Evolutionary conservation across 2,797 vertebrate genomes (phyloP).

Genomic region (Tiaroga cobitis): DNA sequence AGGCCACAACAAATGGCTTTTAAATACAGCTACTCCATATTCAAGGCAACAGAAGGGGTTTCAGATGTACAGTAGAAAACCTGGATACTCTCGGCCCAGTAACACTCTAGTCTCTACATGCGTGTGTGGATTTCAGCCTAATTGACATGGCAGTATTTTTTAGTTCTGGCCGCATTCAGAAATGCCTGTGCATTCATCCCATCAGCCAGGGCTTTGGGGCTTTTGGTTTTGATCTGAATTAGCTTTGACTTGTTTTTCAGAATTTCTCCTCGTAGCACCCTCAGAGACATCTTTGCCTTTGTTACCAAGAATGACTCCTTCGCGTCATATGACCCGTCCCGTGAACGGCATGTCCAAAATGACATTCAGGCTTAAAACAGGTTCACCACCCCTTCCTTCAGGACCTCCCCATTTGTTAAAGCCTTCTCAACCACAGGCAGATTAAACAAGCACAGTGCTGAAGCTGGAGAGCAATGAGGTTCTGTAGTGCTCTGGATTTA

Average conservation of each 20-base stretch:
- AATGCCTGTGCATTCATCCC: slow-evolving; percentile 43
- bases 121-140: neutral
- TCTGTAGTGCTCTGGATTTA: neutral
- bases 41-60: neutral
- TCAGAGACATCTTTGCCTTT: slow-evolving; percentile 55
- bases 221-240: slow-evolving; percentile 54
- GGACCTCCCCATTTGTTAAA: slow-evolving; percentile 53
- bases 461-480: neutral
- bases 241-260: slow-evolving; percentile 64
- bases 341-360: slow-evolving; percentile 40
- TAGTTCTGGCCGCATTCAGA: slow-evolving; percentile 46
- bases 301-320: slow-evolving; percentile 56
- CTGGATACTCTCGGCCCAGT: neutral
- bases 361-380: slow-evolving; percentile 54
- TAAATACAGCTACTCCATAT: neutral
- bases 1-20: neutral
- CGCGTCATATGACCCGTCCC: slow-evolving; percentile 56
- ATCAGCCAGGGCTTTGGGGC: slow-evolving; percentile 16
- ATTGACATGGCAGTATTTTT: slow-evolving; percentile 29
- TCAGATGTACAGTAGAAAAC: slow-evolving; percentile 1
- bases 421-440: slow-evolving; percentile 32
- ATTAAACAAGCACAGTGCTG: slow-evolving; percentile 16
- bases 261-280: slow-evolving; percentile 41
- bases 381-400: slow-evolving; percentile 41
- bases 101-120: neutral